Evolutionary conservation across 2,888 invertebrate species (phyloP), one percentile per base, ranked within the genome.

Genomic region (Nasonovia ribisnigri): DNA sequence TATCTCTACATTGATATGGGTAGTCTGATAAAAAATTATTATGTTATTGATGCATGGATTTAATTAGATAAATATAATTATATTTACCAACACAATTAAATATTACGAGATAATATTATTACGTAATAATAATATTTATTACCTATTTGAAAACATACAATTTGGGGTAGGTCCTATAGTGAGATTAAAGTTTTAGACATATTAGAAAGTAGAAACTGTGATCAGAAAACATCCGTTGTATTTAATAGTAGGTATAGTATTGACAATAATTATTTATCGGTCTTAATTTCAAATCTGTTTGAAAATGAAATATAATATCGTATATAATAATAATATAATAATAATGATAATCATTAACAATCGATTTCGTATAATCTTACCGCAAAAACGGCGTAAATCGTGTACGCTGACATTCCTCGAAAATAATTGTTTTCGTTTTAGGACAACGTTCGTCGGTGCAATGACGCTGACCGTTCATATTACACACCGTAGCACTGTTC

Each of bases 361-460:
- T 46, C n/a, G 13, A 60, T 87, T 36, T 36, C 36, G 13, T 54
- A 48, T 42, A 60, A 67, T 36, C 92, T 92, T 92, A 92, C 92
- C 77, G 51, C 43, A 88, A 88, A 88, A 92, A 77, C 13, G 29
- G 48, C 16, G 42, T 48, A 87, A 48, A 60, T 16, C 36, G 26
- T 29, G 60, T 54, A 48, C n/a, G 29, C 24, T 54, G n/a, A 77
- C 92, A 88, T 88, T 88, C 42, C 88, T 42, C 24, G 67, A n/a
- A n/a, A n/a, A 43, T 42, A 67, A 67, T 60, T 48, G 46, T 57
- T 60, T 87, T 46, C 57, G 48, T 60, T 92, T 48, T 67, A 36
- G 60, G 26, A 87, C 29, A 8, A 48, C 26, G 87, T 87, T 92
- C 46, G 3, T 1, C 46, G 29, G 87, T 48, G 48, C 60, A 92